phyloP scores from a whole-genome alignment of 2,888 invertebrate genomes.

The Sinhomidia bicolor region DNA sequence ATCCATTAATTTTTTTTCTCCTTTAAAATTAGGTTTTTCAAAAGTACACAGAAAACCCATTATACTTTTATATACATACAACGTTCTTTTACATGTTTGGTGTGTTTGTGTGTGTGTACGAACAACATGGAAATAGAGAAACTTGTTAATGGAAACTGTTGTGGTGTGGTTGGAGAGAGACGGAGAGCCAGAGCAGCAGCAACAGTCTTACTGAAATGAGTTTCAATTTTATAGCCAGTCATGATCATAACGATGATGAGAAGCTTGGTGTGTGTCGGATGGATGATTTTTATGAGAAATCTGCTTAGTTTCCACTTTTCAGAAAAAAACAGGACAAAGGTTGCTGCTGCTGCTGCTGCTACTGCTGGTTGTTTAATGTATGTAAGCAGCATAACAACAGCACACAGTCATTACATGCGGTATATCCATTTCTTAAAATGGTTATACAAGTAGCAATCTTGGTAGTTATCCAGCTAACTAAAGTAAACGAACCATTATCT shows the following conservation, averaged over 20 bases:
- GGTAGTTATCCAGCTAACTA: too few species aligned
- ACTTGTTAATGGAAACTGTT: too few species aligned
- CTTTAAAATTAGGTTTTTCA: neutral
- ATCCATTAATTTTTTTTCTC: neutral
- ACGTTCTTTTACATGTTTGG: too few species aligned
- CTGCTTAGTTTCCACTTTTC: neutral
- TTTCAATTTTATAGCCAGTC: constrained; percentile 30
- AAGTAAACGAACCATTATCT: too few species aligned
- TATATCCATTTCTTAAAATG: too few species aligned
- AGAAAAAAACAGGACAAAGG: too few species aligned
- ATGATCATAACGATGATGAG: constrained; percentile 18
- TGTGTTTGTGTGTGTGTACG: too few species aligned
- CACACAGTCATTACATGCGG: constrained; percentile 16
- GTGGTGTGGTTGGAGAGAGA: too few species aligned
- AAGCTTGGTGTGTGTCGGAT: neutral
- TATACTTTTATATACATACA: neutral
- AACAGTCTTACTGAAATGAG: too few species aligned
- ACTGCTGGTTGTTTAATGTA: too few species aligned
- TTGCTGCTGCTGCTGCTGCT: too few species aligned
- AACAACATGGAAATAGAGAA: neutral
- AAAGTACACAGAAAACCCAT: constrained; percentile 43
- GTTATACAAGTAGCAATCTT: too few species aligned
- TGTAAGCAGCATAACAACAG: constrained; percentile 6
- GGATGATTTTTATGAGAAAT: constrained; percentile 24
- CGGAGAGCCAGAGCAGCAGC: neutral